phyloP scores from a whole-genome alignment of 37 sponge, comb jelly and placozoan genomes.

The Oopsacas minuta region DNA sequence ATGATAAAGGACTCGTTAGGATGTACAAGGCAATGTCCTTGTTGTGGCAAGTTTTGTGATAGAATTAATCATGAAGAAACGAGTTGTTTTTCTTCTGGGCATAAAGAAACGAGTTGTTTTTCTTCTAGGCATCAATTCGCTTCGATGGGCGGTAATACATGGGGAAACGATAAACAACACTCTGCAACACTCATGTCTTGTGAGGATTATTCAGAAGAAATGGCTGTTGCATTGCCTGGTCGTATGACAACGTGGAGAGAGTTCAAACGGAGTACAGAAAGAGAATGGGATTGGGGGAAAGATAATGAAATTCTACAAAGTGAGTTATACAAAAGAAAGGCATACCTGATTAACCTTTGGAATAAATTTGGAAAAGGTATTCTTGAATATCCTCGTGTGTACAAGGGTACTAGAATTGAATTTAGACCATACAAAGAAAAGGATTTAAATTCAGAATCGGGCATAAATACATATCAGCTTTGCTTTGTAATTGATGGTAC shows the following conservation, averaged over 20 bases:
- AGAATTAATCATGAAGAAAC: not conserved
- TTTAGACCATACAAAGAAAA: slow-evolving; percentile 4
- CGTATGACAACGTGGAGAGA: not conserved
- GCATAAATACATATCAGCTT: not conserved
- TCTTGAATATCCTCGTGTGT: not conserved
- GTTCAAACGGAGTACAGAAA: not conserved
- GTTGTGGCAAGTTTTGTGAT: not conserved
- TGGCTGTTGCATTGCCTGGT: not conserved
- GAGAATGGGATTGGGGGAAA: not conserved
- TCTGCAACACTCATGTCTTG: not conserved
- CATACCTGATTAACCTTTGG: not conserved
- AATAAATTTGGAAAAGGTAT: not conserved
- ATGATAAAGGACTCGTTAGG: not conserved
- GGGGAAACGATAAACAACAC: not conserved
- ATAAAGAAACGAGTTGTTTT: not conserved
- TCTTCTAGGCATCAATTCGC: not conserved
- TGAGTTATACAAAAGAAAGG: not conserved
- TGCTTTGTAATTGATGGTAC: slow-evolving; percentile 11
- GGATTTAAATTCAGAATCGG: not conserved
- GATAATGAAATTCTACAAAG: not conserved
- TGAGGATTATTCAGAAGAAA: not conserved
- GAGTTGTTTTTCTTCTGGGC: not conserved
- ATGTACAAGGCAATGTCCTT: not conserved
- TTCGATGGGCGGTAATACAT: slow-evolving; percentile 2
- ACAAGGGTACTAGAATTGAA: not conserved